A percentile compares a stretch with the other conserved stretches of the same genome.
These are phyloP conservation scores for Syrphus vitripennis DNA, from an alignment of 2,888 invertebrate species.

Conservation along the genomic window DNA sequence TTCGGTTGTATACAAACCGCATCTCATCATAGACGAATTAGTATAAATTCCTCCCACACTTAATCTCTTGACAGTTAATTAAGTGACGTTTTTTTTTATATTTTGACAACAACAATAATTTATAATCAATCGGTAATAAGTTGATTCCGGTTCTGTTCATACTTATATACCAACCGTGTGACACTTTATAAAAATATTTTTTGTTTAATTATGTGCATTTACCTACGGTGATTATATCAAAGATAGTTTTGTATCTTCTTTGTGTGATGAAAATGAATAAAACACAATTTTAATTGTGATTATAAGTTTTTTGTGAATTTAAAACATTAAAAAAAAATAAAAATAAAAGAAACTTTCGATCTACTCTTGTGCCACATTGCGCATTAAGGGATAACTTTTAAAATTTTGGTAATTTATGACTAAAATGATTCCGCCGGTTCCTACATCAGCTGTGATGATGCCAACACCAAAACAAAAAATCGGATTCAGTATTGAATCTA, in stretches of 20 bases:
- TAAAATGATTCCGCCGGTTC: conserved; percentile 96
- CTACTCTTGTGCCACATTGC: conserved; percentile 53
- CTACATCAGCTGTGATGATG: conserved; percentile 95
- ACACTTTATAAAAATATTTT: background rate
- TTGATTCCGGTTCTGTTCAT: conserved; percentile 34
- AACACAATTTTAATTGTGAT: conserved; percentile 14
- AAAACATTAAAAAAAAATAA: conserved; percentile 12
- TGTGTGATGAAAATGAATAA: conserved; percentile 30
- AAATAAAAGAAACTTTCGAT: background rate
- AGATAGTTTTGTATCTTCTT: conserved; percentile 17
- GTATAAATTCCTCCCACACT: background rate
- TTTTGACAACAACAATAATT: conserved; percentile 46
- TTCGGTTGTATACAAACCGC: conserved; percentile 21
- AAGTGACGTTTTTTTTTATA: conserved; percentile 52
- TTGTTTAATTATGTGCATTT: conserved; percentile 37
- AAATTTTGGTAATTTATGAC: conserved; percentile 78
- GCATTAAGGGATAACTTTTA: conserved; percentile 55
- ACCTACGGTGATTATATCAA: conserved; percentile 61
- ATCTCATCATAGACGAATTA: conserved; percentile 22
- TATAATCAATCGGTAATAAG: conserved; percentile 43
- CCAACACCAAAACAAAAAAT: conserved; percentile 94
- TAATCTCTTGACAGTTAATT: conserved; percentile 9
- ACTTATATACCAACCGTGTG: conserved; percentile 9
- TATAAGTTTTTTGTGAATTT: conserved; percentile 22
- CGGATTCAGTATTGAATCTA: conserved; percentile 97